Evolutionary conservation across 1,140 invertebrate genomes (phyloP).

Genomic region (Halesus radiatus): DNA sequence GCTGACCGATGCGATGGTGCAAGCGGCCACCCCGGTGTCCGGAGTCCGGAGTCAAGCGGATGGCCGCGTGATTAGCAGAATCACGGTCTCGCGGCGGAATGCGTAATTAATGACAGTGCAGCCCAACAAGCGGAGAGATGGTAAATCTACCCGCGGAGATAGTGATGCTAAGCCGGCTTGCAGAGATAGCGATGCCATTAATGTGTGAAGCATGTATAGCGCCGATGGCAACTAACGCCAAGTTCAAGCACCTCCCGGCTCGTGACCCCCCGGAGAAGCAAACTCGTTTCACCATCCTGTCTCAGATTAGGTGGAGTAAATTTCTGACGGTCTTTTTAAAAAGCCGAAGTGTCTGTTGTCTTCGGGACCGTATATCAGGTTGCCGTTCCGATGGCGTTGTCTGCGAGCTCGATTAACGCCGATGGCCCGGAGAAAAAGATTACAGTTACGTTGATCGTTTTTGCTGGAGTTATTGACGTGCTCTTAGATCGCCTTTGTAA

Average conservation of each 20-base stretch:
- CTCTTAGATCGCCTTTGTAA: background rate
- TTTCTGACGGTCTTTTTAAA: slow-evolving; percentile 1
- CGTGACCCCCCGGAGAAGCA: slow-evolving; percentile 22
- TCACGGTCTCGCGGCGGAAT: background rate
- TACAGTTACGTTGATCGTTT: slow-evolving; percentile 4
- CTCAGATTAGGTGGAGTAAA: slow-evolving; percentile 18
- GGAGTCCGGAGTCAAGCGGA: background rate
- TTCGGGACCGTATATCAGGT: background rate
- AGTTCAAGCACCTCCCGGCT: slow-evolving; percentile 47
- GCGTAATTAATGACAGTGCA: background rate
- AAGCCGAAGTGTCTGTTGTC: background rate
- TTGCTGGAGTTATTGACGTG: background rate
- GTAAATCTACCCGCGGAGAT: background rate
- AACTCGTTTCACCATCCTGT: slow-evolving; percentile 43
- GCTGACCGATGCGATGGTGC: too few species aligned
- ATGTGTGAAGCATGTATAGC: too few species aligned
- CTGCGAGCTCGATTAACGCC: too few species aligned
- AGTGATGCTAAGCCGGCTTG: too few species aligned
- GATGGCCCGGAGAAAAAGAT: background rate
- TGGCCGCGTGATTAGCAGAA: background rate
- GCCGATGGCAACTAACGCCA: slow-evolving; percentile 9
- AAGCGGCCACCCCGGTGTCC: background rate
- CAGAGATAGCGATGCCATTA: too few species aligned
- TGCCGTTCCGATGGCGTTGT: too few species aligned
- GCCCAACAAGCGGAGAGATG: background rate